phyloP scores from a whole-genome alignment of 2,113 vertebrate genomes.

The Myxocyprinus asiaticus region DNA sequence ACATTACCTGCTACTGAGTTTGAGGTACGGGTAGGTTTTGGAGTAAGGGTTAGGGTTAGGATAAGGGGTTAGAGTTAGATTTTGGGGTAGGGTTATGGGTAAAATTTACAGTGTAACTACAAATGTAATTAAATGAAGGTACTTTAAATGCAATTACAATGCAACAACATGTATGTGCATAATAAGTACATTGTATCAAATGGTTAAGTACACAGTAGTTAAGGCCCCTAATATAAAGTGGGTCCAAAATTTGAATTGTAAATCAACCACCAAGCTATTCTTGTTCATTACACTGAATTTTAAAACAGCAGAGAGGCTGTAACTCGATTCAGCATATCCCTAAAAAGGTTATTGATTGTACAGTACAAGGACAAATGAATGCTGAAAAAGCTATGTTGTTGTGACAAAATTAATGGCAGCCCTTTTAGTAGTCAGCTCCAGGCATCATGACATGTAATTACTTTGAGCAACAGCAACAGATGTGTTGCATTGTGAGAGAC shows the following conservation, averaged over 20 bases:
- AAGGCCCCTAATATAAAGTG: too few species aligned
- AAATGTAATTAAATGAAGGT: too few species aligned
- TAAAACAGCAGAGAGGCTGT: not conserved
- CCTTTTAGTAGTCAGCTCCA: not conserved
- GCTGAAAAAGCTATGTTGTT: not conserved
- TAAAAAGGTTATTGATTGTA: slow-evolving; percentile 13
- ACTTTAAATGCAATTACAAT: too few species aligned
- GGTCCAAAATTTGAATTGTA: not conserved
- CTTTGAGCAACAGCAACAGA: not conserved
- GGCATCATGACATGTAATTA: not conserved
- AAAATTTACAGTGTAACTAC: too few species aligned
- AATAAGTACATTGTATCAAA: too few species aligned
- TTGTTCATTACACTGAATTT: slow-evolving; percentile 5
- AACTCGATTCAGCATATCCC: not conserved
- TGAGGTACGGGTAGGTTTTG: too few species aligned
- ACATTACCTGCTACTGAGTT: too few species aligned
- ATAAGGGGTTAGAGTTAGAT: too few species aligned
- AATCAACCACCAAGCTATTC: slow-evolving; percentile 4
- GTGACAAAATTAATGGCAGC: not conserved
- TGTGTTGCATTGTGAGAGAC: not conserved
- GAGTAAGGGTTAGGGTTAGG: too few species aligned
- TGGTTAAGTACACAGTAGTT: too few species aligned
- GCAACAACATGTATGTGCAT: too few species aligned
- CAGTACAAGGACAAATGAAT: not conserved
- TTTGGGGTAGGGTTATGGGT: too few species aligned